Conservation (phyloP, 2,888 invertebrate species). For the Drosophila paranaensis region DNA sequence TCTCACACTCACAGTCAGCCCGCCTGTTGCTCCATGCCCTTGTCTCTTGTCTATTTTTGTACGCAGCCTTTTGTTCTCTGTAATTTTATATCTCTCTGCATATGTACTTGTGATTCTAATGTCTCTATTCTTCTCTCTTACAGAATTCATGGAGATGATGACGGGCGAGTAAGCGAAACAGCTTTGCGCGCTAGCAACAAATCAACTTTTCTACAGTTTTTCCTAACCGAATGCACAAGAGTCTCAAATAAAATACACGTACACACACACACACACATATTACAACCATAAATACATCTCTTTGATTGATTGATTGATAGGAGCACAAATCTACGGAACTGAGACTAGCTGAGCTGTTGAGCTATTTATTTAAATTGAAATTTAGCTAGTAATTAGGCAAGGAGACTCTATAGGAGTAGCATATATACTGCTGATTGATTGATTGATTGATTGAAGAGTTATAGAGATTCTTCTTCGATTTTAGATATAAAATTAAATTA, state of each 20-base stretch:
- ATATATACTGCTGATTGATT: background rate
- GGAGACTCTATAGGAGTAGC: background rate
- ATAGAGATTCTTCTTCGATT: no score
- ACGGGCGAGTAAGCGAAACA: constrained; percentile 91
- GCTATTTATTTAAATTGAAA: background rate
- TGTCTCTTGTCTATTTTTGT: constrained; percentile 37
- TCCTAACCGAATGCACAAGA: constrained; percentile 14
- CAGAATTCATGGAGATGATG: constrained; percentile 99
- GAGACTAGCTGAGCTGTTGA: background rate
- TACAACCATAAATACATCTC: background rate
- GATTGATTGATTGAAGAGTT: background rate
- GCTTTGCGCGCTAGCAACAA: constrained; percentile 7
- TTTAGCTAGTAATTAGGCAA: background rate
- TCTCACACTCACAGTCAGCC: background rate
- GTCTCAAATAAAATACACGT: constrained; percentile 27
- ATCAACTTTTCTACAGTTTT: constrained; percentile 25
- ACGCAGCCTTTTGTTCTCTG: constrained; percentile 17
- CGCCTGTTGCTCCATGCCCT: constrained; percentile 13
- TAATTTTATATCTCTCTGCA: background rate
- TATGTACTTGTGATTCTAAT: constrained; percentile 3
- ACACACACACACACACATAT: background rate
- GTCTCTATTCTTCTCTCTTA: constrained; percentile 78
- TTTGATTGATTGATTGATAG: constrained; percentile 1
- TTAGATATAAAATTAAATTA: no score
- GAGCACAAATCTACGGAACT: background rate